These are phyloP conservation scores for Brachypalpus laphriformis DNA, from an alignment of 2,888 invertebrate genomes.

Conservation along the genomic window DNA sequence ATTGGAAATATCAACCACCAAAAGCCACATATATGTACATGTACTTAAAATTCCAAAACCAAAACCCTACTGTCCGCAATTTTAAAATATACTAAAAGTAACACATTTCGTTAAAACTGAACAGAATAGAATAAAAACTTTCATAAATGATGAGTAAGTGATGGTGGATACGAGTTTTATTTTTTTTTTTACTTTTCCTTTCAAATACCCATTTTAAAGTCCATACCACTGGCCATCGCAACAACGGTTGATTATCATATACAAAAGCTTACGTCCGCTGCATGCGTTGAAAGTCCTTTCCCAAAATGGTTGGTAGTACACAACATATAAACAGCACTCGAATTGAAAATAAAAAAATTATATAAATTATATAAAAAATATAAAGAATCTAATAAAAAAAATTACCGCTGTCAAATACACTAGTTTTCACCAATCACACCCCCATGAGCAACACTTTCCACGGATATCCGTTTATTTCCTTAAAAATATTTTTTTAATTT, in stretches of 20 bases:
- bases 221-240: neutral
- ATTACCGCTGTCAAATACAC: slow-evolving; percentile 29
- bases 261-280: too few relatives aligned
- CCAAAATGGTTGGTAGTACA: neutral
- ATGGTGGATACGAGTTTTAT: too few relatives aligned
- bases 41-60: too few relatives aligned
- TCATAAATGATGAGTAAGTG: too few relatives aligned
- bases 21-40: too few relatives aligned
- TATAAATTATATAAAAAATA: neutral
- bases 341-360: neutral
- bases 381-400: neutral
- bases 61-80: too few relatives aligned
- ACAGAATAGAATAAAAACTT: too few relatives aligned
- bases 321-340: neutral
- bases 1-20: too few relatives aligned
- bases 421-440: slow-evolving; percentile 19
- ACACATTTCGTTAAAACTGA: too few relatives aligned
- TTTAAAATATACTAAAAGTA: too few relatives aligned
- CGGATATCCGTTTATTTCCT: slow-evolving; percentile 15
- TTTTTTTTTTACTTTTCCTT: too few relatives aligned
- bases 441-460: slow-evolving; percentile 1
- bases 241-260: too few relatives aligned
- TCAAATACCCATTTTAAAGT: neutral
- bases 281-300: neutral
- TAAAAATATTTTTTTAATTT: neutral